phyloP scores from a whole-genome alignment of 2,113 vertebrate genomes.

The Dipodomys spectabilis region DNA sequence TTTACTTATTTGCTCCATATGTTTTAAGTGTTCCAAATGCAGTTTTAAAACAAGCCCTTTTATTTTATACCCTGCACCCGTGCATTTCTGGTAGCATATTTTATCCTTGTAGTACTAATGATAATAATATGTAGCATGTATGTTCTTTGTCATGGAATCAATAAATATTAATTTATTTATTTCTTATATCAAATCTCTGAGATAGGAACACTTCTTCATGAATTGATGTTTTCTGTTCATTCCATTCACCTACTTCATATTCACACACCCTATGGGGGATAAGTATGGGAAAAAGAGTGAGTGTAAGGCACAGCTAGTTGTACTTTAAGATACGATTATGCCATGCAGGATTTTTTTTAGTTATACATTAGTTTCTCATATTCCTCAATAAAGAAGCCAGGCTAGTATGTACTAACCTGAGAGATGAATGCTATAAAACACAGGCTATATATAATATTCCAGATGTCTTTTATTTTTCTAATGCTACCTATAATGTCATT shows the following conservation, averaged over 20 bases:
- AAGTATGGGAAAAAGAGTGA: neutral
- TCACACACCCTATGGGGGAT: neutral
- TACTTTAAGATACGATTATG: neutral
- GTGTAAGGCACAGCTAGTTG: neutral
- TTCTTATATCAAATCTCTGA: neutral
- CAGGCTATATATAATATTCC: neutral
- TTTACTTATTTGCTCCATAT: neutral
- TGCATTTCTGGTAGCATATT: neutral
- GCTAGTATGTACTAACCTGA: slow-evolving; percentile 12
- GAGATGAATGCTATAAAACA: slow-evolving; percentile 23
- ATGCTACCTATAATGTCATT: neutral
- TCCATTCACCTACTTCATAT: neutral
- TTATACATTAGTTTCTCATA: slow-evolving; percentile 9
- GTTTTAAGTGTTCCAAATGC: neutral
- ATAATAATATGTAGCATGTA: neutral
- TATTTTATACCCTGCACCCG: neutral
- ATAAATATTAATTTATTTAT: neutral
- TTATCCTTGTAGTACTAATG: slow-evolving; percentile 7
- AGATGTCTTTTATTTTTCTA: neutral
- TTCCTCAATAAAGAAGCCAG: slow-evolving; percentile 5
- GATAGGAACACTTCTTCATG: neutral
- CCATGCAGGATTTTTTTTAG: neutral
- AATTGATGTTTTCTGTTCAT: neutral
- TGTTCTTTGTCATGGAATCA: neutral
- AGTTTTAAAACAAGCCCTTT: slow-evolving; percentile 21